Conservation (phyloP, 2,113 vertebrate genomes). For the Caracal caracal region DNA sequence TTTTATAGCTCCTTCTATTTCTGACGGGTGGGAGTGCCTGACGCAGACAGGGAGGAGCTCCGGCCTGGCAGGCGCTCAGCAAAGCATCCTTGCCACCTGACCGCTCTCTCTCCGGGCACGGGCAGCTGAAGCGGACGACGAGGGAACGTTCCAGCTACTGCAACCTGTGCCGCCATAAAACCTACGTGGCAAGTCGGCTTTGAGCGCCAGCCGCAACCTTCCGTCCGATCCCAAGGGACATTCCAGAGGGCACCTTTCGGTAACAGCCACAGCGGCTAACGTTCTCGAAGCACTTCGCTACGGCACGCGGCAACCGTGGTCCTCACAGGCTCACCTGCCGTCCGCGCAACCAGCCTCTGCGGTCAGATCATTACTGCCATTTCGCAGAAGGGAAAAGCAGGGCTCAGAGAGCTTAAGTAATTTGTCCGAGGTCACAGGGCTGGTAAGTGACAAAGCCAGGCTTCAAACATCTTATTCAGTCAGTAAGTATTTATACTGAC, state of each 20-base stretch:
- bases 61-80: background rate
- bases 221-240: background rate
- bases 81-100: background rate
- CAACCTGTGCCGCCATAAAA: rapidly evolving
- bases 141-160: background rate
- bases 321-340: background rate
- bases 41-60: rapidly evolving
- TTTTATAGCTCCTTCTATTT: background rate
- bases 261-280: rapidly evolving
- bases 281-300: rapidly evolving
- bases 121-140: background rate
- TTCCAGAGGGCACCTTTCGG: background rate
- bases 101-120: background rate
- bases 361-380: background rate
- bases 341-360: background rate
- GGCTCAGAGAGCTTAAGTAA: background rate
- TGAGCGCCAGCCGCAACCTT: background rate
- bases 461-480: background rate
- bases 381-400: background rate
- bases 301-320: rapidly evolving
- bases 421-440: background rate
- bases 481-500: background rate
- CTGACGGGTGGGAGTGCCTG: too few species aligned
- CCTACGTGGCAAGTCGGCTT: background rate
- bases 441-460: background rate